Percentiles rank a stretch among this genome's conserved stretches.
These are phyloP conservation scores for Diplosoma virens DNA, from an alignment of 23 tunicate genomes.

Conservation along the genomic window DNA sequence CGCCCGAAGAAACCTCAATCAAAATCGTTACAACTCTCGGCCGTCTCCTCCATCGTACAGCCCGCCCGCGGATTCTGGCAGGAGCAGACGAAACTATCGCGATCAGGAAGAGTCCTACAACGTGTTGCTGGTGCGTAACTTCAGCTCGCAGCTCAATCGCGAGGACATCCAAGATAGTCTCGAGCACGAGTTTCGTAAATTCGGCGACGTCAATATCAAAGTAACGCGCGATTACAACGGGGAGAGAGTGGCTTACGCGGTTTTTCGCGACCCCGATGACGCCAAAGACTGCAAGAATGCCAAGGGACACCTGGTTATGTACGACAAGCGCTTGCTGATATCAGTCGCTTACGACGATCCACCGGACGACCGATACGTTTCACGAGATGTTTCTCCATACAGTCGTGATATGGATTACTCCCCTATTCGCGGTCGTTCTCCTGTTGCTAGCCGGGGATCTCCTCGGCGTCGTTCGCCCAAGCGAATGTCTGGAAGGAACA, in stretches of 20 bases:
- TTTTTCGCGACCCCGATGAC: slow-evolving; percentile 71
- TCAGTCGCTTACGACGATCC: slow-evolving; percentile 58
- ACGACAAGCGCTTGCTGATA: slow-evolving; percentile 69
- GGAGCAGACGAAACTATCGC: slow-evolving; percentile 24
- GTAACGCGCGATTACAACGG: slow-evolving; percentile 70
- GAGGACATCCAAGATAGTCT: slow-evolving; percentile 92
- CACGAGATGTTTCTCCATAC: slow-evolving; percentile 34
- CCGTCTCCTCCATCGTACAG: slow-evolving; percentile 41
- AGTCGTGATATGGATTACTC: background rate
- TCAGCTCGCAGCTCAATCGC: slow-evolving; percentile 63
- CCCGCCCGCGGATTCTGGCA: slow-evolving; percentile 32
- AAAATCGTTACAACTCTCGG: slow-evolving; percentile 42
- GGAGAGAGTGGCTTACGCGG: slow-evolving; percentile 85
- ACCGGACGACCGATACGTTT: background rate
- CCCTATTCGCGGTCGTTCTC: slow-evolving; percentile 8
- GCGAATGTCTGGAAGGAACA: slow-evolving; percentile 4
- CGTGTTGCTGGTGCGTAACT: slow-evolving; percentile 66
- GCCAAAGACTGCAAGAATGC: slow-evolving; percentile 89
- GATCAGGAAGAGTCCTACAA: slow-evolving; percentile 53
- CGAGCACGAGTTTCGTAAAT: slow-evolving; percentile 82
- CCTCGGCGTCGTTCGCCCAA: slow-evolving; percentile 47
- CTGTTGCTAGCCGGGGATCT: background rate
- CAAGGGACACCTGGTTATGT: slow-evolving; percentile 88
- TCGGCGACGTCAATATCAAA: slow-evolving; percentile 76
- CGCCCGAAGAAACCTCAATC: slow-evolving; percentile 54